Evolutionary conservation across 2,888 invertebrate genomes (phyloP).

Genomic region (Hybos culiciformis): DNA sequence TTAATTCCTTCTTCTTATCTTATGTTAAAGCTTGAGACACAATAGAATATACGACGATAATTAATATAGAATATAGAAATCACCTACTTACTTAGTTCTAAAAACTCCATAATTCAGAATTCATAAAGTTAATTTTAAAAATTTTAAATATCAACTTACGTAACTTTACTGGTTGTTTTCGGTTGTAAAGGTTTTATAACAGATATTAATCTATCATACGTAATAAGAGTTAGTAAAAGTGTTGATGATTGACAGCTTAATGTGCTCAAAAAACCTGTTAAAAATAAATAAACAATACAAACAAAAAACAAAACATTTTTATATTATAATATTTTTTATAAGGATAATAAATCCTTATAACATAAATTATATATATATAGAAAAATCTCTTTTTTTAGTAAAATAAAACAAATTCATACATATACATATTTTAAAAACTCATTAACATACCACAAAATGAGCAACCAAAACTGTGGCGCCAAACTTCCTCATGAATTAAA

Average conservation of each 20-base stretch:
- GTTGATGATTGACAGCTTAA: slow-evolving; percentile 48
- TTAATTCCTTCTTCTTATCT: too few species aligned
- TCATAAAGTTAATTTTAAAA: neutral
- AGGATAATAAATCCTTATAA: too few species aligned
- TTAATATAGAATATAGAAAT: too few species aligned
- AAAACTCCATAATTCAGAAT: too few species aligned
- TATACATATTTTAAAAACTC: neutral
- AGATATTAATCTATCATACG: slow-evolving; percentile 46
- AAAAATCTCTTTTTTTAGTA: too few species aligned
- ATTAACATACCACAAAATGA: slow-evolving; percentile 39
- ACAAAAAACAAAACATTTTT: too few species aligned
- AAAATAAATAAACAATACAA: neutral
- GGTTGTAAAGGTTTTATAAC: slow-evolving; percentile 43
- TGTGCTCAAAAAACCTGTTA: slow-evolving; percentile 42
- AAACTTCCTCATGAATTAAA: slow-evolving; percentile 40
- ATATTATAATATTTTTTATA: too few species aligned
- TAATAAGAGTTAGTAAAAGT: slow-evolving; percentile 43
- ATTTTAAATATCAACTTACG: slow-evolving; percentile 16
- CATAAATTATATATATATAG: too few species aligned
- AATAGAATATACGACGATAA: too few species aligned
- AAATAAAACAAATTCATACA: too few species aligned
- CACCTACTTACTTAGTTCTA: too few species aligned
- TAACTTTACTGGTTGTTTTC: slow-evolving; percentile 23
- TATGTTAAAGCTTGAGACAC: too few species aligned
- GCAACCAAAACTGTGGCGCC: slow-evolving; percentile 44